Percentiles rank a stretch among this genome's conserved stretches.
Conservation (phyloP, 2,113 vertebrate genomes). For the Toxostoma redivivum region DNA sequence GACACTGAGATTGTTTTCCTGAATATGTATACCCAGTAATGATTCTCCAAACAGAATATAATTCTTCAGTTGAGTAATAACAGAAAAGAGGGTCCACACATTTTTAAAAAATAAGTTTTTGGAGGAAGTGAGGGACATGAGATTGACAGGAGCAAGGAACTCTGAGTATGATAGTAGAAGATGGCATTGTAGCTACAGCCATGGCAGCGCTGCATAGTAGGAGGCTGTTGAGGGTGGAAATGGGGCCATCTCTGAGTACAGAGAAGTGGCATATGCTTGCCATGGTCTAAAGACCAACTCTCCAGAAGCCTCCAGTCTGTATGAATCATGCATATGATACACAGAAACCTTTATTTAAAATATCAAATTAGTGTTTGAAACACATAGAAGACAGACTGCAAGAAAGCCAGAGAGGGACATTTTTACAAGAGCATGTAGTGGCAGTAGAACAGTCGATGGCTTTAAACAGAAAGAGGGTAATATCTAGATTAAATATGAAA, state of each 20-base stretch:
- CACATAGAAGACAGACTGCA: not conserved
- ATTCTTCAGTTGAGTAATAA: not conserved
- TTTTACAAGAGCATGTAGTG: not conserved
- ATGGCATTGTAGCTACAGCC: not conserved
- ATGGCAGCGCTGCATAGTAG: not conserved
- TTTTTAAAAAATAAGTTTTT: not conserved
- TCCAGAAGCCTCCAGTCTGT: not conserved
- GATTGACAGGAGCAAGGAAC: not conserved
- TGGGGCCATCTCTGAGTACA: fast-evolving
- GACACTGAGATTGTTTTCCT: not conserved
- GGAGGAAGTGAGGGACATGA: not conserved
- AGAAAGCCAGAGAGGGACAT: not conserved
- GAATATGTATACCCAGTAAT: not conserved
- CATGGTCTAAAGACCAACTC: not conserved
- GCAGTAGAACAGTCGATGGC: not conserved
- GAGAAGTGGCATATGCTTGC: not conserved
- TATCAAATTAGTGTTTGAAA: not conserved
- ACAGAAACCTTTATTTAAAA: not conserved
- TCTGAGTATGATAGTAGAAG: not conserved
- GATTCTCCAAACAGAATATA: not conserved
- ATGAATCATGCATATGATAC: not conserved
- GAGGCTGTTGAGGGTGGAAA: not conserved
- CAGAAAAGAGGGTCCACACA: not conserved
- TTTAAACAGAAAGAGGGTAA: not conserved
- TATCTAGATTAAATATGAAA: not conserved